Conservation (phyloP, 2,113 vertebrate genomes). For the Sinocyclocheilus maitianheensis region DNA sequence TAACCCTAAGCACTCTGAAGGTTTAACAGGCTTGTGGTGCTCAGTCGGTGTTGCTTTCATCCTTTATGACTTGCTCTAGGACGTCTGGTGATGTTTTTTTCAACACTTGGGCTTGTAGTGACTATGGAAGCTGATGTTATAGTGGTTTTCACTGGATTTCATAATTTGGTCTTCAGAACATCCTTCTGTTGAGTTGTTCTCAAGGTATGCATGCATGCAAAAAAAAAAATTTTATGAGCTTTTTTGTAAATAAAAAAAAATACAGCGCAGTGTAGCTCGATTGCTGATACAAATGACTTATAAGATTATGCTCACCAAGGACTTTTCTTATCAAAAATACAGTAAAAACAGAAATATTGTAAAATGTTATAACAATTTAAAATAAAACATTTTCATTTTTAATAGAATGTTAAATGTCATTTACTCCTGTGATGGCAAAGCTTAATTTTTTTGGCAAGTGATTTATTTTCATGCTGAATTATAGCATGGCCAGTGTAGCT, state of each 20-base stretch:
- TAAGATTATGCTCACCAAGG: neutral
- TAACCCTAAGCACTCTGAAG: conserved; percentile 19
- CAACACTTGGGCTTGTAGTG: neutral
- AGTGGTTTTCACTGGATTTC: neutral
- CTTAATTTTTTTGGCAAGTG: too few species aligned
- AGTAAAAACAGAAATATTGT: neutral
- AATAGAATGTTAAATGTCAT: too few species aligned
- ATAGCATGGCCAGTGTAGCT: neutral
- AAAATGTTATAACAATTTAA: neutral
- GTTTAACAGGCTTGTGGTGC: conserved; percentile 3
- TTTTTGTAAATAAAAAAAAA: neutral
- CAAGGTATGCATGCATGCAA: neutral
- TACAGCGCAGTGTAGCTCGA: neutral
- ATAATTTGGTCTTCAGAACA: neutral
- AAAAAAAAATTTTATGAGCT: neutral
- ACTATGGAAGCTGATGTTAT: neutral
- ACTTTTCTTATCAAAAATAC: neutral
- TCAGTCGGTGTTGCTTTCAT: conserved; percentile 4
- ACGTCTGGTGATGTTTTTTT: neutral
- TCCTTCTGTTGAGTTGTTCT: neutral
- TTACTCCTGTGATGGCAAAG: too few species aligned
- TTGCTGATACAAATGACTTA: neutral
- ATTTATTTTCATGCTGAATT: too few species aligned
- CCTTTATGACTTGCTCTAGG: neutral
- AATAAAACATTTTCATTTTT: too few species aligned